phyloP scores from a whole-genome alignment of 2,888 invertebrate genomes.

The Heliconius cydno region DNA sequence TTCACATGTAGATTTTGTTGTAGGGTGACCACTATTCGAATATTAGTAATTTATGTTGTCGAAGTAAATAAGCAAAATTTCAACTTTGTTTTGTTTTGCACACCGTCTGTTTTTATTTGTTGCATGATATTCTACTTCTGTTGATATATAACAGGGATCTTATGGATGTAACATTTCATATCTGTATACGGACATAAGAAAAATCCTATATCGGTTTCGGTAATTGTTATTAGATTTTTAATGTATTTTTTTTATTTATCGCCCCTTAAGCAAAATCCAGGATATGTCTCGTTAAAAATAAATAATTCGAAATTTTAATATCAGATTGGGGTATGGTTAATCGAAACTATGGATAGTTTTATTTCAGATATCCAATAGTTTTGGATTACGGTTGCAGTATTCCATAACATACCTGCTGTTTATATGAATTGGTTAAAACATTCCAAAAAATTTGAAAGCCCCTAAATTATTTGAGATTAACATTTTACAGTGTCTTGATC shows the following conservation, averaged over 20 bases:
- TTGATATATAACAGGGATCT: background rate
- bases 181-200: background rate
- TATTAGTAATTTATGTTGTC: constrained; percentile 32
- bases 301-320: background rate
- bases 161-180: background rate
- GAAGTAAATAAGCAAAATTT: background rate
- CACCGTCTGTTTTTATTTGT: constrained; percentile 28
- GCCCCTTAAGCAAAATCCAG: too few relatives aligned
- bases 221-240: background rate
- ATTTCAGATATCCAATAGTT: background rate
- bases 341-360: background rate
- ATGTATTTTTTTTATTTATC: background rate
- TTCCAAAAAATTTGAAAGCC: constrained; percentile 37
- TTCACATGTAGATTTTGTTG: background rate
- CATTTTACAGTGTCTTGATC: constrained; percentile 43
- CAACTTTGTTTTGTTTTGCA: background rate
- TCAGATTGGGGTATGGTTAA: background rate
- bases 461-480: constrained; percentile 38
- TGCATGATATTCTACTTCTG: constrained; percentile 21
- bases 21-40: constrained; percentile 30
- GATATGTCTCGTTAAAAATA: background rate
- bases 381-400: background rate
- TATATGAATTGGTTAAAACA: constrained; percentile 37
- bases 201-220: background rate
- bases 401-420: constrained; percentile 14